Evolutionary conservation across 2,888 invertebrate genomes (phyloP), one percentile per base, ranked within the genome.

Genomic region (Drepana falcataria): DNA sequence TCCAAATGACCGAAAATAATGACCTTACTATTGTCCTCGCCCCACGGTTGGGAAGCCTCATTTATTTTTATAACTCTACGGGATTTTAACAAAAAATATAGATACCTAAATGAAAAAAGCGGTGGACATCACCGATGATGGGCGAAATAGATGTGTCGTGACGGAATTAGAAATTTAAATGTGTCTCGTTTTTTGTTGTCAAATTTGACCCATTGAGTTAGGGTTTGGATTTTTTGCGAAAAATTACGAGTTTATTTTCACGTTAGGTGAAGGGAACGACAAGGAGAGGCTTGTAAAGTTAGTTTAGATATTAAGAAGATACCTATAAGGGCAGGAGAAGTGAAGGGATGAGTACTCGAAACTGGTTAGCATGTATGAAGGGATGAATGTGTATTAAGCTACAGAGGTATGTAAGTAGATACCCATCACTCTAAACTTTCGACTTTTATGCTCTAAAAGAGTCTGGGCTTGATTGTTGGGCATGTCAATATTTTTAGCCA

Each of bases 1-100:
- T 74, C 76, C 83, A 89, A 91, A 90, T 90, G 89, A 85, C 90
- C 89, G 88, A 82, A 79, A 78, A 83, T 89, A 90, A 90, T 89
- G 87, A 87, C 79, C 81, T 79, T 81, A 87, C 87, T 87, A 91
- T 91, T 90, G 90, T 90, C 81, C 81, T 84, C 84, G 78, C 85
- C 51, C 85, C 85, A 60, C 80, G 83, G 80, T 81, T 71, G 86
- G 77, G 80, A 82, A 80, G 85, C 78, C 83, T 84, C 85, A 84
- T 87, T 87, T 87, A 86, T 85, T 87, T 87, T 87, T 87, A 87
- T 82, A 83, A 77, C 83, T 75, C 75, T 65, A 80, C 75, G 83
- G 79, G 73, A 74, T 85, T 87, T 86, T 83, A 82, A 84, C 81
- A 81, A 77, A 79, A 80, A 81, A 75, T 73, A 67, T 44, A 9